Conservation (phyloP, 2,113 vertebrate species). For the Thinocorus orbignyianus region DNA sequence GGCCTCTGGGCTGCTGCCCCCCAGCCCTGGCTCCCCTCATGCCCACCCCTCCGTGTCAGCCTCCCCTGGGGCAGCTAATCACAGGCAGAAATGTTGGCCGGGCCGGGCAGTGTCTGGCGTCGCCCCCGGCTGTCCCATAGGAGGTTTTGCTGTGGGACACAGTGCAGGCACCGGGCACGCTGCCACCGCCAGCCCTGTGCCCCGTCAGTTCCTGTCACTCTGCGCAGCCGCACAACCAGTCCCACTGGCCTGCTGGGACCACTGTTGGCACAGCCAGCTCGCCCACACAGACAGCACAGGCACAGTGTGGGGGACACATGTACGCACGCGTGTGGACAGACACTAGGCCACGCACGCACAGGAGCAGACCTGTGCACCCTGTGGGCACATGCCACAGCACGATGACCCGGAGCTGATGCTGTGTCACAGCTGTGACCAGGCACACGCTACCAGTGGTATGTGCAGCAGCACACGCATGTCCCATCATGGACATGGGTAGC, state of each 20-base stretch:
- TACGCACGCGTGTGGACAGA: background rate
- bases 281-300: background rate
- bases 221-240: background rate
- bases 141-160: background rate
- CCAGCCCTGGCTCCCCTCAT: background rate
- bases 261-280: background rate
- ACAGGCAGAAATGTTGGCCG: background rate
- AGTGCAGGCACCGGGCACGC: background rate
- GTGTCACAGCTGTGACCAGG: background rate
- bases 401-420: background rate
- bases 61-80: background rate
- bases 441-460: background rate
- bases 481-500: background rate
- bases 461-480: background rate
- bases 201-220: background rate
- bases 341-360: fast-evolving
- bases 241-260: background rate
- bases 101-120: background rate
- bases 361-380: background rate
- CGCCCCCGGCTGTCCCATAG: background rate
- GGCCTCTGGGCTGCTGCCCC: background rate
- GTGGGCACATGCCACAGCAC: background rate
- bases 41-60: background rate
- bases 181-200: background rate
- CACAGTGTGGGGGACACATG: background rate